Conservation (phyloP, 23 tunicate species). For the Trididemnum clinides region DNA sequence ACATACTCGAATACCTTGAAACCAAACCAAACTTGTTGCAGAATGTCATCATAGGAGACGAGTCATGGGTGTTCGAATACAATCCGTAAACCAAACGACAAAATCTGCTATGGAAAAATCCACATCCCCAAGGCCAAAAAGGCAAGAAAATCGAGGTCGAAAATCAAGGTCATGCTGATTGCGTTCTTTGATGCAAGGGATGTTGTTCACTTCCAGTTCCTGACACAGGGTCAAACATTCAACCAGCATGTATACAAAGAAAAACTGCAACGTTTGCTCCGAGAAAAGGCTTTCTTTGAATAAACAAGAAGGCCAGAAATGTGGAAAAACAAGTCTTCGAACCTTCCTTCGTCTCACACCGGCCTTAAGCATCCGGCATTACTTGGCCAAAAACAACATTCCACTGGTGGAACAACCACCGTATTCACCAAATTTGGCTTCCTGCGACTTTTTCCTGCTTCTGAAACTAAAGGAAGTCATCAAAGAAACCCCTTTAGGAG, state of each 20-base stretch:
- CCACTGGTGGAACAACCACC: too few species aligned
- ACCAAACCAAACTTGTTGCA: neutral
- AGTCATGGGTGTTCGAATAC: neutral
- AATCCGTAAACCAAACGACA: neutral
- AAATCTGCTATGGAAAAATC: neutral
- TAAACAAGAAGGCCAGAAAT: neutral
- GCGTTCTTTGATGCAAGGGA: too few species aligned
- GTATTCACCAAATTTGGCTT: too few species aligned
- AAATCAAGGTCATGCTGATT: too few species aligned
- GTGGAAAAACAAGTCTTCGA: neutral
- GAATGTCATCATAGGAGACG: too few species aligned
- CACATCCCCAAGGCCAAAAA: neutral
- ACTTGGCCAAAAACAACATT: too few species aligned
- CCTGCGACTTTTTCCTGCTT: too few species aligned
- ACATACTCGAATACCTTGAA: neutral
- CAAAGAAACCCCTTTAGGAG: neutral
- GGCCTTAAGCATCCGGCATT: neutral
- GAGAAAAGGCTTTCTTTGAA: neutral
- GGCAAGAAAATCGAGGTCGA: too few species aligned
- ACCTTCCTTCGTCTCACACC: neutral
- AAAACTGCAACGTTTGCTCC: neutral
- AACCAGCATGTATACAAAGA: neutral
- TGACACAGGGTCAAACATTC: too few species aligned
- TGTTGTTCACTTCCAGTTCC: too few species aligned
- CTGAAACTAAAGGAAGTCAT: neutral